Evolutionary conservation across 2,113 vertebrate genomes (phyloP).

Genomic region (Chionis minor): DNA sequence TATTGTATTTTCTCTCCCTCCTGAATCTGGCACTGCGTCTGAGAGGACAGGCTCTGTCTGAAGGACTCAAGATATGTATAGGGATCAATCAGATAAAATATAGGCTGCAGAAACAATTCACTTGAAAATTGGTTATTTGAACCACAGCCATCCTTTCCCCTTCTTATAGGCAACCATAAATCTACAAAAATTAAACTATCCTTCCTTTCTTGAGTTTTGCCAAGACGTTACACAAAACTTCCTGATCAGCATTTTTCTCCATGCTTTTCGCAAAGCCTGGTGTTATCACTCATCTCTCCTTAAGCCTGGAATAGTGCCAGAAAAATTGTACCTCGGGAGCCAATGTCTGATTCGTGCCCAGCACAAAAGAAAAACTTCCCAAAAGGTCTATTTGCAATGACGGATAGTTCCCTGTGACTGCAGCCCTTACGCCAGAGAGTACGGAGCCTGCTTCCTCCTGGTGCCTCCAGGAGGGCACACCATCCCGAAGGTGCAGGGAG

Average conservation of each 20-base stretch:
- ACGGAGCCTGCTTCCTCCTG: not conserved
- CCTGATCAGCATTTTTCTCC: conserved; percentile 29
- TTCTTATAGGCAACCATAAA: conserved; percentile 14
- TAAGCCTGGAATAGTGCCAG: not conserved
- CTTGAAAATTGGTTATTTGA: conserved; percentile 29
- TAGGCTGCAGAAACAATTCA: not conserved
- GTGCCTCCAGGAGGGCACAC: not conserved
- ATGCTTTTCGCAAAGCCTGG: not conserved
- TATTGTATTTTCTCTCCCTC: conserved; percentile 33
- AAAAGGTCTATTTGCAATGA: not conserved
- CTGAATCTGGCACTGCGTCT: not conserved
- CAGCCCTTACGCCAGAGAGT: rapidly evolving
- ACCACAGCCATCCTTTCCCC: not conserved
- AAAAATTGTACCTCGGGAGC: not conserved
- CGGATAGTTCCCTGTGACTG: not conserved
- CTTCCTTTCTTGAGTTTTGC: not conserved
- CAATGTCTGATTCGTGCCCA: not conserved
- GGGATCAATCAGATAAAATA: not conserved
- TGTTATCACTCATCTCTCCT: conserved; percentile 35
- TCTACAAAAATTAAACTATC: conserved; percentile 3
- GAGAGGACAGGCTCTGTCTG: not conserved
- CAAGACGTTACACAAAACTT: conserved; percentile 20
- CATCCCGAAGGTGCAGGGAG: not conserved
- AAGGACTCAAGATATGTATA: not conserved
- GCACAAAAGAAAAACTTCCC: not conserved